Conservation (phyloP, 1,140 invertebrate genomes). For the Lordiphosa clarofinis region DNA sequence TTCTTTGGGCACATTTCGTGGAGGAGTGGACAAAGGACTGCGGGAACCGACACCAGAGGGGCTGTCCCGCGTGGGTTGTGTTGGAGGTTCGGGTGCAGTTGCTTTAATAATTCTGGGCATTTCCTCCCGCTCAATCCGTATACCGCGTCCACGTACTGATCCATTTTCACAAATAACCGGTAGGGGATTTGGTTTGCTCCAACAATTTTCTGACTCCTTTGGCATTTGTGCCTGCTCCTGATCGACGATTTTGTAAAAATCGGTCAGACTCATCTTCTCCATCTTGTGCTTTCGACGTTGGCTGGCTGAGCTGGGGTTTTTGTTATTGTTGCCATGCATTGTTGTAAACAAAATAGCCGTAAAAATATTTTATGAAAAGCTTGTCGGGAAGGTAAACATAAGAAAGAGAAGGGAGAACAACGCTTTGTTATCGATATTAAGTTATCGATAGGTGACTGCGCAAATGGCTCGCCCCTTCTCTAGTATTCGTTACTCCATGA, state of each 20-base stretch:
- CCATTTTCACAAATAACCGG: no score
- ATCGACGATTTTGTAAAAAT: conserved; percentile 16
- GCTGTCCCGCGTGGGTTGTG: no score
- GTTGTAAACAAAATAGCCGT: not conserved
- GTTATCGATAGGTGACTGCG: no score
- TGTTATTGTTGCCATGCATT: conserved; percentile 21
- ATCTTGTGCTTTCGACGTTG: conserved; percentile 7
- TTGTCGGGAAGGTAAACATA: not conserved
- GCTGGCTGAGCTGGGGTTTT: not conserved
- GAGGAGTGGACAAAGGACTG: conserved; percentile 17
- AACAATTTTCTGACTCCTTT: no score
- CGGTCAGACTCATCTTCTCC: conserved; percentile 6
- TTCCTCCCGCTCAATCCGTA: no score
- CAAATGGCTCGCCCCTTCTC: no score
- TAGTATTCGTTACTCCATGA: no score
- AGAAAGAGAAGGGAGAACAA: not conserved
- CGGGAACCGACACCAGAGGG: not conserved
- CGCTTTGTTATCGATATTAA: not conserved
- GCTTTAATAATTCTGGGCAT: no score
- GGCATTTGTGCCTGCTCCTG: no score
- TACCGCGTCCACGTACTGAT: no score
- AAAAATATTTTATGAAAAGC: conserved; percentile 4
- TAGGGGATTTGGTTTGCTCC: no score
- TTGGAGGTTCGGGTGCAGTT: no score
- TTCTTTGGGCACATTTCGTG: conserved; percentile 25